phyloP scores from a whole-genome alignment of 2,113 vertebrate species.

The Oreocharis arfaki region DNA sequence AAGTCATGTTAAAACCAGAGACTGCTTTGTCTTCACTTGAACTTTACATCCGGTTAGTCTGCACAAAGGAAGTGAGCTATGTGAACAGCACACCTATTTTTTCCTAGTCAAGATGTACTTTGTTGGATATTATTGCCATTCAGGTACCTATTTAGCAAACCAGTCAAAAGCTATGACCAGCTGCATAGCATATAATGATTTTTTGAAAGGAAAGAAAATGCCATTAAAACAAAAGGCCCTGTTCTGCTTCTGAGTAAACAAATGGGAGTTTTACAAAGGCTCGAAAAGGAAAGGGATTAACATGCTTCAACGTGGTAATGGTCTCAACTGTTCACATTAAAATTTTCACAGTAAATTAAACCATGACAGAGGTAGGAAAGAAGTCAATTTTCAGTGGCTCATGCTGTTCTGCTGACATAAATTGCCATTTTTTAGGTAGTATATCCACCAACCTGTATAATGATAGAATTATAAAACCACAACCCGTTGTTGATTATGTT shows the following conservation, averaged over 20 bases:
- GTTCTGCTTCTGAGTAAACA: constrained; percentile 37
- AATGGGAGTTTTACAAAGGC: constrained; percentile 4
- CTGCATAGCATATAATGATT: neutral
- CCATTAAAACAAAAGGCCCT: constrained; percentile 25
- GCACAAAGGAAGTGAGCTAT: constrained; percentile 26
- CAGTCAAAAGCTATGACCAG: neutral
- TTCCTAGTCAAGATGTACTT: neutral
- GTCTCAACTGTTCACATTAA: constrained; percentile 51
- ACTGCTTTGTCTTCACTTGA: neutral
- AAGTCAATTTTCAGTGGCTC: constrained; percentile 49
- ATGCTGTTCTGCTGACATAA: constrained; percentile 27
- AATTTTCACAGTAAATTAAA: constrained; percentile 63
- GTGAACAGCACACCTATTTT: constrained; percentile 1
- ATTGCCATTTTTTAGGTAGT: constrained; percentile 30
- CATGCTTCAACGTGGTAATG: constrained; percentile 17
- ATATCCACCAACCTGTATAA: constrained; percentile 22
- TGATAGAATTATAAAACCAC: constrained; percentile 29
- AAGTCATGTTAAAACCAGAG: neutral
- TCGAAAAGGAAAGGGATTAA: constrained; percentile 45
- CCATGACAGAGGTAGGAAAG: constrained; percentile 42
- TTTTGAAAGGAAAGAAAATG: neutral
- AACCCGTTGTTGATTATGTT: constrained; percentile 32
- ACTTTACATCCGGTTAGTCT: constrained; percentile 24
- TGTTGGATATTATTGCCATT: neutral
- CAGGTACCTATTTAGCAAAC: neutral